These are phyloP conservation scores for Macrocentrus cingulum DNA, from an alignment of 1,140 invertebrate genomes.

Conservation along the genomic window DNA sequence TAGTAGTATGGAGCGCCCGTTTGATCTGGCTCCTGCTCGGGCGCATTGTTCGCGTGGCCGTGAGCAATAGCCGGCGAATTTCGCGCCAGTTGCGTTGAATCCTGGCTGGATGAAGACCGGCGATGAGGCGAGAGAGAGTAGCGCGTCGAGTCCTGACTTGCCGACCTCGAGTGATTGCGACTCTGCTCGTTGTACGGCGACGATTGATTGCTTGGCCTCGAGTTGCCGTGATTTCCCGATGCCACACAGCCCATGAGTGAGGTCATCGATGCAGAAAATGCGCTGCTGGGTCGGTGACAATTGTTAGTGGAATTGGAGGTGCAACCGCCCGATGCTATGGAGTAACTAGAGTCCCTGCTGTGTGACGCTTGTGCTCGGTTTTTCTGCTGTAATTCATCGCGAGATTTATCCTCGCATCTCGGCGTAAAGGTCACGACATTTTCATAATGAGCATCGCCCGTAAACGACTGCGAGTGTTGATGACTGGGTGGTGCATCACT, in stretches of 20 bases:
- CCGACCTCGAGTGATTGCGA: constrained; percentile 40
- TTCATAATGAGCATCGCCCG: constrained; percentile 52
- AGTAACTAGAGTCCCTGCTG: constrained; percentile 45
- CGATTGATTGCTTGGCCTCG: constrained; percentile 10
- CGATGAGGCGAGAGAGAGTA: constrained; percentile 37
- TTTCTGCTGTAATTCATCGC: constrained; percentile 27
- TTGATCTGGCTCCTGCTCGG: constrained; percentile 35
- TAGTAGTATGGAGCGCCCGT: constrained; percentile 79
- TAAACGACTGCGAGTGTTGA: constrained; percentile 53
- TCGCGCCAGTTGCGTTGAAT: constrained; percentile 32
- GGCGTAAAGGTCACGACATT: constrained; percentile 50
- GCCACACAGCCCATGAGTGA: constrained; percentile 27
- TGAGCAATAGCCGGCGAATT: constrained; percentile 7
- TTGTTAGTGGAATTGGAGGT: constrained; percentile 32
- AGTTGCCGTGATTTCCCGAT: constrained; percentile 8
- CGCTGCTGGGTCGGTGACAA: constrained; percentile 31
- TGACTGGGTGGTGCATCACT: constrained; percentile 45
- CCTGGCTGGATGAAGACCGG: constrained; percentile 45
- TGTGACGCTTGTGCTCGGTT: constrained; percentile 29
- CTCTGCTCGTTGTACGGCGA: constrained; percentile 23
- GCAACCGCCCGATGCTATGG: constrained; percentile 29
- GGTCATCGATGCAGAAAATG: constrained; percentile 35
- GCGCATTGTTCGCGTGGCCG: not conserved
- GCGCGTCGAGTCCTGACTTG: constrained; percentile 44
- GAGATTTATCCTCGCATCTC: constrained; percentile 27